Conservation (phyloP, 2,113 vertebrate species). For the Ginglymostoma cirratum region DNA sequence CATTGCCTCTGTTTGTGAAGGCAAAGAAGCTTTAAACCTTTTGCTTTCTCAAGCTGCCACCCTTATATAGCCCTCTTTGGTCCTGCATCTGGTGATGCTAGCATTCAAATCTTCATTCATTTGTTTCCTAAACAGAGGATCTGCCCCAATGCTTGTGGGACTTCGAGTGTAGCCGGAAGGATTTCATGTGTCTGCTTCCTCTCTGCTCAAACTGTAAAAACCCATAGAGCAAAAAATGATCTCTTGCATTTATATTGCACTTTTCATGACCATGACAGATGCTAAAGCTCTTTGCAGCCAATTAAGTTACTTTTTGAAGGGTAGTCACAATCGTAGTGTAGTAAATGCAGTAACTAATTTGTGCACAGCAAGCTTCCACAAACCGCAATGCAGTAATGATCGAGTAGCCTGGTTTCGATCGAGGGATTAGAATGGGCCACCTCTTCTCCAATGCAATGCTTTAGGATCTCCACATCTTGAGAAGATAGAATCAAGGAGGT, state of each 20-base stretch:
- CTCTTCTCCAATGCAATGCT: neutral
- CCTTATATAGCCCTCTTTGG: too few species aligned
- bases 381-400: neutral
- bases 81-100: neutral
- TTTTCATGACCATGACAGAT: too few species aligned
- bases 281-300: too few species aligned
- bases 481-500: neutral
- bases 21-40: neutral
- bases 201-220: neutral
- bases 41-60: neutral
- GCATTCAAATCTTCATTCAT: neutral
- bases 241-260: neutral
- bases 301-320: too few species aligned
- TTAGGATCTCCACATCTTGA: neutral
- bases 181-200: neutral
- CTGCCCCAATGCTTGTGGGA: neutral
- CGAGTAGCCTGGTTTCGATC: neutral
- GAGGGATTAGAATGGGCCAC: neutral
- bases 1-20: neutral
- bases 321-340: too few species aligned
- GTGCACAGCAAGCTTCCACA: neutral
- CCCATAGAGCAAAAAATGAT: neutral
- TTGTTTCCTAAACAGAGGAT: neutral
- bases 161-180: neutral
- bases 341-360: too few species aligned